These are phyloP conservation scores for Cheilosia soror DNA, from an alignment of 2,888 invertebrate species.

Conservation along the genomic window DNA sequence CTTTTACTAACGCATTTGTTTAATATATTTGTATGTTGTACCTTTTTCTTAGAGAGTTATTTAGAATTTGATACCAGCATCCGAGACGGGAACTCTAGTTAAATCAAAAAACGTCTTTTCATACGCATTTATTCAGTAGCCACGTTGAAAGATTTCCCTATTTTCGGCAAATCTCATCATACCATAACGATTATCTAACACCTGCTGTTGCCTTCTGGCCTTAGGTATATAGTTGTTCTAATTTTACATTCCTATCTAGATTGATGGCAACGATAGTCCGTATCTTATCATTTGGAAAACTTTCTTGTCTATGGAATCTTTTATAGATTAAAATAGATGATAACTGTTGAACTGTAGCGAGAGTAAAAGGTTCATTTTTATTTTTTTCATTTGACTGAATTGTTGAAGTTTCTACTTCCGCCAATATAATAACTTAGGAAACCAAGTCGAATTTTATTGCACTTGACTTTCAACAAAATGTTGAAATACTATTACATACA, in stretches of 20 bases:
- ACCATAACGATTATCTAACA: not conserved
- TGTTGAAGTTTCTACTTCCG: too few relatives aligned
- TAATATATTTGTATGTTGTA: too few relatives aligned
- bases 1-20: too few relatives aligned
- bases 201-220: not conserved
- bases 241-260: conserved; percentile 3
- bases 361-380: not conserved
- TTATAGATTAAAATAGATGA: not conserved
- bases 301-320: not conserved
- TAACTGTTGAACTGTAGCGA: not conserved
- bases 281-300: conserved; percentile 2
- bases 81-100: too few relatives aligned
- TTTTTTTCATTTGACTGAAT: too few relatives aligned
- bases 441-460: too few relatives aligned
- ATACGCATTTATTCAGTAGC: not conserved
- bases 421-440: too few relatives aligned
- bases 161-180: not conserved
- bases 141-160: not conserved
- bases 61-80: too few relatives aligned
- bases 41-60: too few relatives aligned
- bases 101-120: not conserved
- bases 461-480: too few relatives aligned
- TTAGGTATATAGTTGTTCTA: not conserved
- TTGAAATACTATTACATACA: too few relatives aligned
- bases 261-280: not conserved